Evolutionary conservation across 2,797 vertebrate genomes (phyloP).

Genomic region (Intellagama lesueurii): DNA sequence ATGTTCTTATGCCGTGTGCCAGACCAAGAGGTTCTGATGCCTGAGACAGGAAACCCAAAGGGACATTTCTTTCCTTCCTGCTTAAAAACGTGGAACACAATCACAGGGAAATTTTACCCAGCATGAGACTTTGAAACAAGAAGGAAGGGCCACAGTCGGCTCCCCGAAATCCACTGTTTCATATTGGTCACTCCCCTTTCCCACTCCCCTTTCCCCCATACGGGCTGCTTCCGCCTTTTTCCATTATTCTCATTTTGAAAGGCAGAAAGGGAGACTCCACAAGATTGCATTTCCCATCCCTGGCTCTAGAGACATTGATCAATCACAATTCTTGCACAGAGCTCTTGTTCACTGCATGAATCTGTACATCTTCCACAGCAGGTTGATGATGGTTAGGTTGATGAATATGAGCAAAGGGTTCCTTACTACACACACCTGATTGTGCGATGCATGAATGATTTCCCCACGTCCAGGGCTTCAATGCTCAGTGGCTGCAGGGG

Average conservation of each 20-base stretch:
- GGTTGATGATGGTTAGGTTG: not conserved
- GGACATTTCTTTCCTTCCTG: accelerated
- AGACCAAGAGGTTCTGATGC: not conserved
- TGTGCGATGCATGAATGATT: not conserved
- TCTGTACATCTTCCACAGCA: constrained; percentile 29
- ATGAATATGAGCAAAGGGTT: not conserved
- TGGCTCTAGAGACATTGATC: constrained; percentile 4
- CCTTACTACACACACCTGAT: not conserved
- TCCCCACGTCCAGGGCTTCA: not conserved
- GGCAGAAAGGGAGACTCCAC: not conserved
- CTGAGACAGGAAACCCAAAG: not conserved
- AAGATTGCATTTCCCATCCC: not conserved
- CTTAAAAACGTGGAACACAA: not conserved
- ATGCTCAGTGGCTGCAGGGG: not conserved
- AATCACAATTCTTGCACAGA: not conserved
- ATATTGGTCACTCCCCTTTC: not conserved
- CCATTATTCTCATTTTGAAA: not conserved
- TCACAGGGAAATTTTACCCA: not conserved
- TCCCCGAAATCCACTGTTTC: not conserved
- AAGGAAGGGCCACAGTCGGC: no score
- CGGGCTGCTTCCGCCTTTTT: not conserved
- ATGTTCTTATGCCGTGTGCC: not conserved
- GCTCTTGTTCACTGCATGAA: constrained; percentile 5
- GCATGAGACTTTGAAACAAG: not conserved
- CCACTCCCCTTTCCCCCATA: no score